Evolutionary conservation across 2,888 invertebrate species (phyloP).

Genomic region (Dichetophora obliterata): DNA sequence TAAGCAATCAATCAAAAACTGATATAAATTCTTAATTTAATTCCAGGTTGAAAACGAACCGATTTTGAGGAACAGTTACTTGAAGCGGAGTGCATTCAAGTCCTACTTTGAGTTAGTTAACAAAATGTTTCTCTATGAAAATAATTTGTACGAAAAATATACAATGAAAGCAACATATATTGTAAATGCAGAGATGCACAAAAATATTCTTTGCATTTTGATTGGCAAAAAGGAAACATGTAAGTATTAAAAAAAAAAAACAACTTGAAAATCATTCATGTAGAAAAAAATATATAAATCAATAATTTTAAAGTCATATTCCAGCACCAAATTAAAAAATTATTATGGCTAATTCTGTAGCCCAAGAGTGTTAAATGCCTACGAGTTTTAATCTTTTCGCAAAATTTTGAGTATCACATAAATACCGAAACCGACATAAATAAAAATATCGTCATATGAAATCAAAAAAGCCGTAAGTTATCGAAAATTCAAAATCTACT

Average conservation of each 20-base stretch:
- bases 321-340: no score
- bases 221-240: slow-evolving; percentile 62
- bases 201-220: slow-evolving; percentile 76
- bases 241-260: slow-evolving; percentile 46
- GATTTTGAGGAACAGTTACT: slow-evolving; percentile 75
- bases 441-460: no score
- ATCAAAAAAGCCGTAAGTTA: no score
- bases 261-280: no score
- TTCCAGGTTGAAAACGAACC: slow-evolving; percentile 64
- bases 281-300: no score
- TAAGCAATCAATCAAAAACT: background rate
- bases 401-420: no score
- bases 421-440: no score
- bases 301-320: no score
- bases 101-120: slow-evolving; percentile 83
- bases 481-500: no score
- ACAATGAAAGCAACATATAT: slow-evolving; percentile 74
- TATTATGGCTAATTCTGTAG: no score
- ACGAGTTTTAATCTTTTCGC: no score
- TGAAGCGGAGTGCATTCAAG: slow-evolving; percentile 82
- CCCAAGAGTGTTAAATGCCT: no score
- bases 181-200: slow-evolving; percentile 78
- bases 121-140: slow-evolving; percentile 82
- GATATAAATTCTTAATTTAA: background rate
- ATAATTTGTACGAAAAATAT: slow-evolving; percentile 81